Evolutionary conservation across 2,888 invertebrate genomes (phyloP), one percentile per base, ranked within the genome.

Genomic region (Cantharis rustica): DNA sequence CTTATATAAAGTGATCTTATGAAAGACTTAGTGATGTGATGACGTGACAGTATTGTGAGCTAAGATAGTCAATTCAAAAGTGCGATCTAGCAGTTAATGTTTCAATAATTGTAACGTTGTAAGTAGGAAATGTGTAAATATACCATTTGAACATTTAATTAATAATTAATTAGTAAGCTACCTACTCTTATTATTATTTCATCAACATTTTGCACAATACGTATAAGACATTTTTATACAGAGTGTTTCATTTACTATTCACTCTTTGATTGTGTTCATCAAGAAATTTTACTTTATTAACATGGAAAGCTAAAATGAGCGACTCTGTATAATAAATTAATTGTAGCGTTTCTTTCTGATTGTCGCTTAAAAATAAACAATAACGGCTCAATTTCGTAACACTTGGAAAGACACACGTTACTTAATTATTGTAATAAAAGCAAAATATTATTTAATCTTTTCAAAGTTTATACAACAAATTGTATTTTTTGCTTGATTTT

Each of bases 51-150:
- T 78, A 75, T 77, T 78, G 75, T 75, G 78, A 75, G 69, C 69
- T 72, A 76, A 73, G 72, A 76, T 78, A 78, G 78, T 78, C 78
- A 78, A 78, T 78, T 78, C 73, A 78, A 47, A 47, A 78, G 20
- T 75, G 75, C 69, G 75, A 78, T 75, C 68, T 75, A 75, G 75
- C 73, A 61, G 76, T 78, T 70, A 71, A 73, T 76, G 75, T 73
- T 78, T 47, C 71, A 78, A 73, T 72, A 76, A 47, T 47, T 76
- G 31, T 78, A 75, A 71, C 66, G 73, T 75, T 77, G 72, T 76
- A 78, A 78, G 78, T 78, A 78, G 78, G 73, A 76, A 78, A 75
- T 76, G 69, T 78, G 78, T 78, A 78, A 75, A 78, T 78, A 78
- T 76, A 76, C 69, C 69, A 74, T 71, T 75, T 70, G 71, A 73